Base-by-base conservation (phyloP, 2,888 invertebrate species). In the Hylaea fasciaria region DNA sequence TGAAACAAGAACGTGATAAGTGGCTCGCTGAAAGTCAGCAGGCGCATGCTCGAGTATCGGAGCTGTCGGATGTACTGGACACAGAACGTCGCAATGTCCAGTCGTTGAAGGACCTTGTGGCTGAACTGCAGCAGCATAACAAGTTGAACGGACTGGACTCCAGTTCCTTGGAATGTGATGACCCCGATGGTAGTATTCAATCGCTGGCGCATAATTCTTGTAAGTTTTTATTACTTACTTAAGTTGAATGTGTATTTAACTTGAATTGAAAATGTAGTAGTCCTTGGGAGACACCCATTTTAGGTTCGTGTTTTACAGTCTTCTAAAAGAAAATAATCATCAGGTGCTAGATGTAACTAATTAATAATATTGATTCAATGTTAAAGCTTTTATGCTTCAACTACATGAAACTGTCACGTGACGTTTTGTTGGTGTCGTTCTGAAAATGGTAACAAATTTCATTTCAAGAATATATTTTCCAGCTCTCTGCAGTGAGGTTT, bases 401-500 rank as follows among this genome's bases (percentile, higher is more conserved):
- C n/a, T n/a, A n/a, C n/a, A n/a, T n/a, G n/a, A n/a, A n/a, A n/a
- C n/a, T n/a, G n/a, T n/a, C n/a, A n/a, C n/a, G n/a, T n/a, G n/a
- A n/a, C n/a, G n/a, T 32, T 32, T 32, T 8, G 32, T 7, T 8
- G 32, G 3, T 9, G 9, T 32, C 9, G 32, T 32, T 32, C 32
- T 32, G 32, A 32, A 22, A 22, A 22, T 3, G 22, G 22, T 32
- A 10, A 32, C 9, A 9, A 32, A 12, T 1, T n/a, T 37, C n/a
- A n/a, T 11, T 35, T 12, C 37, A n/a, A 37, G 1, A 40, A 43
- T 12, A 35, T 44, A 28, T 58, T 60, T 79, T 80, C 14, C 71
- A 88, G 92, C 91, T 52, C 70, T 83, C 13, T 89, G 87, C 68
- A 91, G 83, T 66, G 92, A 91, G 72, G 86, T 79, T 0, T 92